Conservation (phyloP, 2,888 invertebrate genomes). For the Pollenia labialis region DNA sequence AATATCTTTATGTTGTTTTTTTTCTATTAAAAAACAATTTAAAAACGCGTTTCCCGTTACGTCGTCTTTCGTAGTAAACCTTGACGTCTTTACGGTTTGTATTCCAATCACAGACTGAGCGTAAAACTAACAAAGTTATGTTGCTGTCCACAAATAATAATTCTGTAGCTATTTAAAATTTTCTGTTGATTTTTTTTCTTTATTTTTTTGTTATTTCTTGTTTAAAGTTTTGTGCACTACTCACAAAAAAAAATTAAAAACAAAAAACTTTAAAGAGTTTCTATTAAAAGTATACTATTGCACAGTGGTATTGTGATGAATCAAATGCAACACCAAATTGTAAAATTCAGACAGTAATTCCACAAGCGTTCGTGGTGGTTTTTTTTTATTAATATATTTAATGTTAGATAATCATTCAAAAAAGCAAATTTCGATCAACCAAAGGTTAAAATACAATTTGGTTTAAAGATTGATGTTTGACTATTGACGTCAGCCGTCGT, state of each 20-base stretch:
- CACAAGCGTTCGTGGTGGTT: background rate
- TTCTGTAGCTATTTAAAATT: constrained; percentile 68
- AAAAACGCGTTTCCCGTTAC: constrained; percentile 63
- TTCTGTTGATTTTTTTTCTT: constrained; percentile 56
- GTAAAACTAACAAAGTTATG: constrained; percentile 62
- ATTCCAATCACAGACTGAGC: constrained; percentile 73
- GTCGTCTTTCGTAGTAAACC: constrained; percentile 61
- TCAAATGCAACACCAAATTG: background rate
- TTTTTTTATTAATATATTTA: background rate
- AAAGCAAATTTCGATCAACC: no score
- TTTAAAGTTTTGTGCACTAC: constrained; percentile 57
- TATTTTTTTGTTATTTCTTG: constrained; percentile 62
- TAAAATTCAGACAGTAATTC: background rate
- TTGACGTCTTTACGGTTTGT: constrained; percentile 71
- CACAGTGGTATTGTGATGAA: constrained; percentile 37
- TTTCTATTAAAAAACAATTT: constrained; percentile 62
- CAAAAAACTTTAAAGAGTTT: constrained; percentile 59
- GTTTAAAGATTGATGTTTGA: no score
- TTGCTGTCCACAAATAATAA: constrained; percentile 62
- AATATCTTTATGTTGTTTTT: constrained; percentile 18
- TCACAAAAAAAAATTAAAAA: constrained; percentile 30
- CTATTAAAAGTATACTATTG: constrained; percentile 65
- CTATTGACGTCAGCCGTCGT: no score
- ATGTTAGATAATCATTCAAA: no score
- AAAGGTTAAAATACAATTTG: no score